Conservation (phyloP, 2,888 invertebrate genomes). For the Exocentrus adspersus region DNA sequence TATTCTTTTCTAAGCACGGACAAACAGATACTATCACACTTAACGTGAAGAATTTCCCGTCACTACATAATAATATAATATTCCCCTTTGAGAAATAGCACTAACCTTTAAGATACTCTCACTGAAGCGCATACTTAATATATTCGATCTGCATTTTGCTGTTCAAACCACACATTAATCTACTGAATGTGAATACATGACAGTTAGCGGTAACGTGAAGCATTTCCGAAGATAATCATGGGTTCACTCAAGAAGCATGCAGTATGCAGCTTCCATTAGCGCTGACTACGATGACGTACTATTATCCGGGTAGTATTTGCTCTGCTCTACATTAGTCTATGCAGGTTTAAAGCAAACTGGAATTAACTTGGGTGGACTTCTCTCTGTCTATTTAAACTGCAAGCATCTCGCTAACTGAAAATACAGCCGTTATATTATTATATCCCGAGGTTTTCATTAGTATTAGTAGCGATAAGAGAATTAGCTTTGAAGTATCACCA, state of each 20-base stretch:
- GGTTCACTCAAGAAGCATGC: slow-evolving; percentile 27
- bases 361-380: slow-evolving; percentile 15
- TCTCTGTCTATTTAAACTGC: slow-evolving; percentile 6
- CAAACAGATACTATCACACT: neutral
- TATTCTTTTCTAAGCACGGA: neutral
- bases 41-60: neutral
- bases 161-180: slow-evolving; percentile 35
- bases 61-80: neutral
- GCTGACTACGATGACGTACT: slow-evolving; percentile 28
- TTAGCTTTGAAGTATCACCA: too few species aligned
- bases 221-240: slow-evolving; percentile 33
- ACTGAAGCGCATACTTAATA: neutral
- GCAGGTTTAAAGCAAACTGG: slow-evolving; percentile 32
- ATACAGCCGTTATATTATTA: slow-evolving; percentile 1
- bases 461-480: neutral
- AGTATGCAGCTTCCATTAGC: slow-evolving; percentile 37
- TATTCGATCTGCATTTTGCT: neutral
- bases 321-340: slow-evolving; percentile 21
- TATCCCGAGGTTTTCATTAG: neutral
- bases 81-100: neutral
- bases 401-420: neutral
- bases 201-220: slow-evolving; percentile 33
- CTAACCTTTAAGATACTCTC: neutral
- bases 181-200: slow-evolving; percentile 29
- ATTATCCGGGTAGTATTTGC: slow-evolving; percentile 36